phyloP scores from a whole-genome alignment of 2,797 vertebrate genomes.

The Cottoperca gobio region DNA sequence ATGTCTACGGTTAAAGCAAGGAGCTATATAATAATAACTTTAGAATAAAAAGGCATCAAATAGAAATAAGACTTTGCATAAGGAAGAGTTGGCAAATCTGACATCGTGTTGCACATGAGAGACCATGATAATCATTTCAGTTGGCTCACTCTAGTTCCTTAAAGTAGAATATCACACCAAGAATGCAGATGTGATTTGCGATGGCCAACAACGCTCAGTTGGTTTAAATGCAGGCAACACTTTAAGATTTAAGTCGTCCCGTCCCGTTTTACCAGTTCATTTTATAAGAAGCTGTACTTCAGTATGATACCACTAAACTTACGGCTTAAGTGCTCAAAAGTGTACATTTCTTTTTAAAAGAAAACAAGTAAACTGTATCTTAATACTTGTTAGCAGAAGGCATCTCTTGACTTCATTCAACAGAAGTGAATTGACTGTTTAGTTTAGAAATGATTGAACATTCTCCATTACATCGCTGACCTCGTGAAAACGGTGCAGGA shows the following conservation, averaged over 20 bases:
- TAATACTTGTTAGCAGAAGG: background rate
- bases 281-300: background rate
- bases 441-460: background rate
- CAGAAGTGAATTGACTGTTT: background rate
- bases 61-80: conserved; percentile 37
- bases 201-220: background rate
- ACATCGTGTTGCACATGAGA: background rate
- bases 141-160: conserved; percentile 14
- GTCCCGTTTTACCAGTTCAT: background rate
- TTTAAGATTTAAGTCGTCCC: too few species aligned
- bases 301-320: background rate
- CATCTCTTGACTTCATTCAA: background rate
- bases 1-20: conserved; percentile 37
- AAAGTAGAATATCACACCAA: conserved; percentile 15
- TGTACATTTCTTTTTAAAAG: background rate
- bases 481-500: background rate
- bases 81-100: conserved; percentile 3
- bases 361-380: background rate
- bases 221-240: conserved; percentile 1
- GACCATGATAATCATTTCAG: background rate
- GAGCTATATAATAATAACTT: conserved; percentile 11
- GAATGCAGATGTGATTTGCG: background rate
- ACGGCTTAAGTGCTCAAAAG: background rate
- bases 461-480: background rate
- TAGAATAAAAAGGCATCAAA: conserved; percentile 30